These are phyloP conservation scores for Oreochromis tanganicae DNA, from an alignment of 2,113 vertebrate genomes.

Conservation along the genomic window DNA sequence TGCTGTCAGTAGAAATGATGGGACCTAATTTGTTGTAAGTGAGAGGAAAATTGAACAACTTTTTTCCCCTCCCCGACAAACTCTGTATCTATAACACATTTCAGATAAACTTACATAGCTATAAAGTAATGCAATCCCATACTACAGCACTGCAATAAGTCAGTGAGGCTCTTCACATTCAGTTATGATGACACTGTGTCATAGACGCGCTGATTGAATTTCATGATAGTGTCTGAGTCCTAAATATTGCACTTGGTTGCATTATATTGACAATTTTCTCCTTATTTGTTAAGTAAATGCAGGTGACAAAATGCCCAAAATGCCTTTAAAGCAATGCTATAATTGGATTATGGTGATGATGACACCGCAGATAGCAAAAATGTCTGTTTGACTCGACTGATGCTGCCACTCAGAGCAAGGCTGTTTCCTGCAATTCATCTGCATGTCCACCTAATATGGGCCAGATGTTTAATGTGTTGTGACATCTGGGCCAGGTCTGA, in stretches of 20 bases:
- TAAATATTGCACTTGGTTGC: background rate
- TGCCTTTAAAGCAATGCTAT: background rate
- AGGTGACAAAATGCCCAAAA: background rate
- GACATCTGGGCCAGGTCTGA: background rate
- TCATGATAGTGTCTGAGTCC: background rate
- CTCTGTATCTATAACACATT: background rate
- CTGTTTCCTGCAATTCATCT: background rate
- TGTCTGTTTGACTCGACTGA: background rate
- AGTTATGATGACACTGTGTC: background rate
- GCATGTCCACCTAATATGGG: background rate
- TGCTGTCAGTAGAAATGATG: slow-evolving; percentile 1
- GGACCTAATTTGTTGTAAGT: background rate
- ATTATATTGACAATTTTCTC: background rate
- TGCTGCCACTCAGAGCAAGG: background rate
- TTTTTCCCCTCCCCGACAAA: background rate
- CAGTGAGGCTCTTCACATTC: background rate
- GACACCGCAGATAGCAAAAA: background rate
- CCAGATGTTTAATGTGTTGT: background rate
- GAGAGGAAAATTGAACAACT: background rate
- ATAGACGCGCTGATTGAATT: background rate
- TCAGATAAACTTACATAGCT: background rate
- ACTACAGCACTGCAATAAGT: background rate
- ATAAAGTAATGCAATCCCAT: background rate
- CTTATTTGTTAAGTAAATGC: background rate
- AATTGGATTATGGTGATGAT: background rate